Conservation (phyloP, 2,113 vertebrate genomes). For the Tupaia tana region DNA sequence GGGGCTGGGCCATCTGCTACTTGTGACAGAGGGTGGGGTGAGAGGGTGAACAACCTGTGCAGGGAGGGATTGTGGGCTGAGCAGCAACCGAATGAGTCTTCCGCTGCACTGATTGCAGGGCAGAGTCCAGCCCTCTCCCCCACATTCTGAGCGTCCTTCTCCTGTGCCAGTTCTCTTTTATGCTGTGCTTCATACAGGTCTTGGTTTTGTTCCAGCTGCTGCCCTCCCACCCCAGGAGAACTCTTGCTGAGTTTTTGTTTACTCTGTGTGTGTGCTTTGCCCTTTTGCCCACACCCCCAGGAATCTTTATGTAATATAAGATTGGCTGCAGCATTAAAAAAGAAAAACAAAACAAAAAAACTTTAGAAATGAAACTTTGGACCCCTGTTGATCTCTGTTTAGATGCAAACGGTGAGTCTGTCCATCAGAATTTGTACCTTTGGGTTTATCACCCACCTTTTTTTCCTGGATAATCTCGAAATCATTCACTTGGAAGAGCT, state of each 20-base stretch:
- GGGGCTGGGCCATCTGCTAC: constrained; percentile 64
- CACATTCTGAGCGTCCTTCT: background rate
- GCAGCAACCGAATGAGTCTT: background rate
- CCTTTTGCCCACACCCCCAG: constrained; percentile 37
- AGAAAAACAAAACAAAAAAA: background rate
- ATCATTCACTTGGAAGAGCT: background rate
- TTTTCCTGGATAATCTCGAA: constrained; percentile 1
- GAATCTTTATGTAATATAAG: constrained; percentile 59
- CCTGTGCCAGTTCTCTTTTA: background rate
- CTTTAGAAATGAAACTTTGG: constrained; percentile 59
- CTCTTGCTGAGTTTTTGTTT: constrained; percentile 59
- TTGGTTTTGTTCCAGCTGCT: constrained; percentile 62
- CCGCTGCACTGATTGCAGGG: background rate
- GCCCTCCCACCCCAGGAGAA: background rate
- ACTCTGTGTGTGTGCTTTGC: constrained; percentile 49
- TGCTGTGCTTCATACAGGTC: background rate
- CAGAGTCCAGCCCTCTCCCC: background rate
- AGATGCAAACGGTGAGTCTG: constrained; percentile 48
- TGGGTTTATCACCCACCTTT: background rate
- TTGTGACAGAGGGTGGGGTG: background rate
- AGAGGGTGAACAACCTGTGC: background rate
- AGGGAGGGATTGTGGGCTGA: background rate
- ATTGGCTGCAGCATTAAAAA: background rate
- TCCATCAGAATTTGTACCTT: constrained; percentile 14
- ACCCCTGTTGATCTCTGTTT: constrained; percentile 25